phyloP scores from a whole-genome alignment of 2,888 invertebrate species.

The Catonia carolina region DNA sequence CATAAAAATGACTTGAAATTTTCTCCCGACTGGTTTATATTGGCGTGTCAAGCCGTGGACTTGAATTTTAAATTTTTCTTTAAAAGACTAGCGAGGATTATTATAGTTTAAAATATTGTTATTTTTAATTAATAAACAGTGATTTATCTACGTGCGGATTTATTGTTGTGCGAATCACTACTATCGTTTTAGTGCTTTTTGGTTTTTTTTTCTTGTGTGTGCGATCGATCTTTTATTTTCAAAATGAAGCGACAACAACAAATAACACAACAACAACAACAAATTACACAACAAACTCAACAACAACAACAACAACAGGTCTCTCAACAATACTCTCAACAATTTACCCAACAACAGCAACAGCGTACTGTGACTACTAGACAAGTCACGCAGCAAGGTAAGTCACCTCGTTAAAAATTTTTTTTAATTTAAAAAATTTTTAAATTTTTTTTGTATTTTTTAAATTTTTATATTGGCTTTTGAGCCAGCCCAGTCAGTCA shows the following conservation, averaged over 20 bases:
- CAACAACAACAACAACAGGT: slow-evolving; percentile 6
- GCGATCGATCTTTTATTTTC: slow-evolving; percentile 36
- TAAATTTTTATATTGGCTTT: too few species aligned
- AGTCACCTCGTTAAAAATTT: neutral
- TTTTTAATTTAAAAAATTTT: too few species aligned
- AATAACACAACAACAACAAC: slow-evolving; percentile 46
- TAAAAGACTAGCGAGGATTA: neutral
- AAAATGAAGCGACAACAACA: slow-evolving; percentile 67
- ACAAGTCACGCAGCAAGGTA: neutral
- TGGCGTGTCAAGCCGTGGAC: neutral
- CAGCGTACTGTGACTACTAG: too few species aligned
- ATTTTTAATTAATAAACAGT: neutral
- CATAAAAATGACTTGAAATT: too few species aligned
- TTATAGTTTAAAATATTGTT: neutral
- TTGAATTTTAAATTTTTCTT: neutral
- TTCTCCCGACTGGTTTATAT: too few species aligned
- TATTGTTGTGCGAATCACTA: neutral
- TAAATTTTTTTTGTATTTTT: too few species aligned
- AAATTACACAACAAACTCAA: slow-evolving; percentile 1
- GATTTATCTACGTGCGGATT: neutral
- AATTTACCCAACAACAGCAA: too few species aligned
- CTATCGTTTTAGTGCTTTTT: neutral
- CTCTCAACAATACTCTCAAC: neutral
- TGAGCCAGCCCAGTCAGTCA: too few species aligned
- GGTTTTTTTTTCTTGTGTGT: slow-evolving; percentile 14